phyloP scores from a whole-genome alignment of 35 echinoderm and acorn worm genomes.

The Apostichopus californicus region DNA sequence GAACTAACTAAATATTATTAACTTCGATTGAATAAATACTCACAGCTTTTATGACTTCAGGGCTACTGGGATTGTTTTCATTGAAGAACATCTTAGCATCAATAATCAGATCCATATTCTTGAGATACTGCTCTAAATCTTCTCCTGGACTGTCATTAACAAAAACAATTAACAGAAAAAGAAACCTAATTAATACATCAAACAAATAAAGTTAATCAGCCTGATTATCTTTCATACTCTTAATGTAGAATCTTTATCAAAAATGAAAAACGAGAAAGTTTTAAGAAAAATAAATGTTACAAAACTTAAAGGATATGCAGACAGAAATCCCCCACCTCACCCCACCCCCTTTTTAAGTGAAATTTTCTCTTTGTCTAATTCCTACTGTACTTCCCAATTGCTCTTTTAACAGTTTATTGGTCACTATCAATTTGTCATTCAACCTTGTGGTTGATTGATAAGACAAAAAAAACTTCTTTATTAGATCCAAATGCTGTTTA shows the following conservation, averaged over 20 bases:
- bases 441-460: no score
- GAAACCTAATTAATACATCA: background rate
- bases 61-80: conserved; percentile 92
- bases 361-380: no score
- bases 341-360: no score
- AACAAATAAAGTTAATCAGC: background rate
- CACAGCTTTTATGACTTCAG: conserved; percentile 92
- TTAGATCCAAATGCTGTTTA: no score
- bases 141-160: conserved; percentile 63
- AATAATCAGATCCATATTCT: conserved; percentile 75
- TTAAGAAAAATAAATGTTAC: background rate
- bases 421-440: no score
- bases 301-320: background rate
- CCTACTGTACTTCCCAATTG: no score
- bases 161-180: background rate
- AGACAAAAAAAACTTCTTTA: no score
- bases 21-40: conserved; percentile 34
- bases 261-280: background rate
- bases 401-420: no score
- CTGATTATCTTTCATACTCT: no score
- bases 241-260: background rate
- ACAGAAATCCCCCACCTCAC: background rate
- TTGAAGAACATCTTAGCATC: conserved; percentile 85
- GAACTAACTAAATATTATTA: background rate
- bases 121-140: conserved; percentile 82